Evolutionary conservation across 2,797 vertebrate genomes (phyloP).

Genomic region (Coregonus sp.): DNA sequence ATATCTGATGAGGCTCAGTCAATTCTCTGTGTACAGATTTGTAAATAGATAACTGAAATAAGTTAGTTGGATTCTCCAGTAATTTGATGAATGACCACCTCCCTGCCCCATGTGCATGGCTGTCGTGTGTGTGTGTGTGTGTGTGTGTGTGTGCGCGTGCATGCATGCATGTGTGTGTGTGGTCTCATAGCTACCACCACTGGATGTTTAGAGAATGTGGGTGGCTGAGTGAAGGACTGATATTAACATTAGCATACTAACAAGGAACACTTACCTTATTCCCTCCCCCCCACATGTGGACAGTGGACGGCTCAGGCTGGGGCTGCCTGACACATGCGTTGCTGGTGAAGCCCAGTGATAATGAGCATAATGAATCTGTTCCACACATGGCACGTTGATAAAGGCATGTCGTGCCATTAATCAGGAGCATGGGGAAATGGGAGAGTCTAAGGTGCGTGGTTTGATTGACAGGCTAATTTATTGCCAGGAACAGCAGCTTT

Average conservation of each 20-base stretch:
- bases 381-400: slow-evolving; percentile 75
- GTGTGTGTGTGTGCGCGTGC: neutral
- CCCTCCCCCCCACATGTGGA: slow-evolving; percentile 26
- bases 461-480: slow-evolving; percentile 81
- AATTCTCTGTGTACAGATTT: slow-evolving; percentile 41
- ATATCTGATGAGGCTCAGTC: slow-evolving; percentile 45
- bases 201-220: slow-evolving; percentile 60
- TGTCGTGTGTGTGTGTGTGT: slow-evolving; percentile 36
- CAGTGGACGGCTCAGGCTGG: slow-evolving; percentile 34
- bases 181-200: slow-evolving; percentile 54
- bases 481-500: slow-evolving; percentile 67
- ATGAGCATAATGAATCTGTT: slow-evolving; percentile 81
- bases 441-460: slow-evolving; percentile 69
- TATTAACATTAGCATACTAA: slow-evolving; percentile 85
- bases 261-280: slow-evolving; percentile 55
- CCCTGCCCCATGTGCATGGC: slow-evolving; percentile 47
- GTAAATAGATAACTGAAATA: slow-evolving; percentile 48
- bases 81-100: slow-evolving; percentile 64
- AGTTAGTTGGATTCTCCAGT: slow-evolving; percentile 58
- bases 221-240: slow-evolving; percentile 61
- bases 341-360: slow-evolving; percentile 61
- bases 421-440: slow-evolving; percentile 72
- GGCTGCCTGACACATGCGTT: slow-evolving; percentile 52
- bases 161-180: neutral
- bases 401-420: slow-evolving; percentile 80